These are phyloP conservation scores for Euplagia quadripunctaria DNA, from an alignment of 2,888 invertebrate genomes.

Conservation along the genomic window DNA sequence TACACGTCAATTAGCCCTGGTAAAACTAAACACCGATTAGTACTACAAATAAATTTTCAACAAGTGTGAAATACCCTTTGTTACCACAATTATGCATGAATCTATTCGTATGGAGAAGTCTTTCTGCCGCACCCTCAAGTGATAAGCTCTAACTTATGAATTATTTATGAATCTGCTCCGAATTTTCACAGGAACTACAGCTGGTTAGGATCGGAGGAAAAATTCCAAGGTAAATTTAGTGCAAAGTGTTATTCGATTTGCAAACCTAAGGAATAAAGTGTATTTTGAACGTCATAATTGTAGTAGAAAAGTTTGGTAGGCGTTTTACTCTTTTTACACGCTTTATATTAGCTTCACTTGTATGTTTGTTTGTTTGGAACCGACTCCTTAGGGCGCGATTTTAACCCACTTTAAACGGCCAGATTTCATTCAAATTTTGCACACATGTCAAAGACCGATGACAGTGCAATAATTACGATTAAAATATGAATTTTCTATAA, in stretches of 20 bases:
- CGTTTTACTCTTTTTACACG: neutral
- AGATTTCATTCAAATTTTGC: too few species aligned
- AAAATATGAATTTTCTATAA: too few species aligned
- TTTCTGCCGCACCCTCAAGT: conserved; percentile 27
- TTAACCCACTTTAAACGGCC: too few species aligned
- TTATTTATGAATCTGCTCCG: conserved; percentile 43
- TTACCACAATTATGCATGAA: conserved; percentile 27
- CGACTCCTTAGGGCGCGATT: too few species aligned
- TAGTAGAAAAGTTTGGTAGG: neutral
- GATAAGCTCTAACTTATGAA: conserved; percentile 47
- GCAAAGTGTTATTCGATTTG: conserved; percentile 15
- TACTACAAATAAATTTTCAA: conserved; percentile 9
- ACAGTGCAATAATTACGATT: too few species aligned
- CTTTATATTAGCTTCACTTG: too few species aligned
- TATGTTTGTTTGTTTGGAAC: too few species aligned
- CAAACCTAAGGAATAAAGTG: neutral
- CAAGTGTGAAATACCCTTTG: conserved; percentile 12
- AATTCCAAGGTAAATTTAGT: conserved; percentile 19
- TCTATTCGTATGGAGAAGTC: conserved; percentile 20
- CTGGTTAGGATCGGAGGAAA: conserved; percentile 18
- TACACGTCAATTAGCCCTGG: too few species aligned
- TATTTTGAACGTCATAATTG: neutral
- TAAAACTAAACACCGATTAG: neutral
- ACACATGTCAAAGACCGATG: too few species aligned
- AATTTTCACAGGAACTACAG: conserved; percentile 35